These are phyloP conservation scores for Brachyrhaphis roseni DNA, from an alignment of 2,797 vertebrate genomes.

Conservation along the genomic window DNA sequence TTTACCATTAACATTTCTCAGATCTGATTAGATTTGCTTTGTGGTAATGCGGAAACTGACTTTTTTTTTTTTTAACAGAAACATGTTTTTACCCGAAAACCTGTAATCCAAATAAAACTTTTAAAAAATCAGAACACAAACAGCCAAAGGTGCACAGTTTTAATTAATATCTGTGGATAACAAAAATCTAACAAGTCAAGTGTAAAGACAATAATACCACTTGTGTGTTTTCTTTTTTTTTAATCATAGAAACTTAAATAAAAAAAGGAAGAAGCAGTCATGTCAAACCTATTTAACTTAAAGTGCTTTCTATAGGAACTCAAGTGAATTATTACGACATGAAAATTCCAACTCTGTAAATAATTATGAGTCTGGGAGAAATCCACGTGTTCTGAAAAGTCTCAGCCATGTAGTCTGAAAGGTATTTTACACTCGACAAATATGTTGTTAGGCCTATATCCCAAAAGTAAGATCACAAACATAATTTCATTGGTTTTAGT, in stretches of 20 bases:
- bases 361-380: neutral
- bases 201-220: conserved; percentile 43
- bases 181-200: conserved; percentile 24
- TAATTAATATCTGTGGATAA: conserved; percentile 4
- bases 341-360: conserved; percentile 10
- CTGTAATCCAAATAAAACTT: conserved; percentile 14
- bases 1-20: conserved; percentile 37
- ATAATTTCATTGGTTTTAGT: neutral
- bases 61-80: neutral
- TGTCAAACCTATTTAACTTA: conserved; percentile 19
- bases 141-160: neutral
- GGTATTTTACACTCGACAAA: conserved; percentile 6
- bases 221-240: conserved; percentile 38
- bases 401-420: conserved; percentile 12
- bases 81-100: conserved; percentile 10
- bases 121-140: conserved; percentile 14
- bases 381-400: neutral
- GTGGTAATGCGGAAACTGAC: conserved; percentile 11
- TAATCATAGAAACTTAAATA: conserved; percentile 28
- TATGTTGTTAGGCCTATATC: neutral
- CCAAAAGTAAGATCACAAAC: conserved; percentile 9
- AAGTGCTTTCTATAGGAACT: conserved; percentile 8
- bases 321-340: neutral
- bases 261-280: conserved; percentile 36
- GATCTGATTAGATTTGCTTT: conserved; percentile 31